Evolutionary conservation across 2,888 invertebrate species (phyloP), one percentile per base, ranked within the genome.

Genomic region (Sarcophaga caerulescens): DNA sequence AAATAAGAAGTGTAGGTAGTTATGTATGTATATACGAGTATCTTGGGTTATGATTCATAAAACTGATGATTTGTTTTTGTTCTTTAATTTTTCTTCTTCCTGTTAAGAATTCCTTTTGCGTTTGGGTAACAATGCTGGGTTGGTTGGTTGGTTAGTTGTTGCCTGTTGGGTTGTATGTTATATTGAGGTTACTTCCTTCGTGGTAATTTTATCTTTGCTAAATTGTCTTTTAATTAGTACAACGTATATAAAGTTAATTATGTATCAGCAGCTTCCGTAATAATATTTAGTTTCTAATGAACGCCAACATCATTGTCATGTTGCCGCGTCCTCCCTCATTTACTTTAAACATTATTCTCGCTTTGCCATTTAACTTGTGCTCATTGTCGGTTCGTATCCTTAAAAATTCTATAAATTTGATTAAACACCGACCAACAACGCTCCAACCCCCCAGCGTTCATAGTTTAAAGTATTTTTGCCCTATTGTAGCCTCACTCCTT

Each of bases 161-260:
- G 62, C 17, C 59, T 57, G 62, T 14, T 69, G 57, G 19, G n/a
- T 25, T 52, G 4, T 59, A 14, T 35, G 62, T 52, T 45, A 17
- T 59, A 45, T 83, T 76, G 52, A 76, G 85, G 57, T 75, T 75
- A 45, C 59, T 79, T 65, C 44, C 82, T 82, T 75, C 65, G 12
- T 84, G 77, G 89, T 87, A 88, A 89, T 88, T 85, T 85, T 81
- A 89, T 89, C 85, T 85, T 84, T 88, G 88, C 85, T 88, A 88
- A 87, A 89, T 85, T 84, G 84, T 80, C 76, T 87, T 88, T 88
- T 89, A 88, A 89, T 89, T 89, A 89, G 88, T 88, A 80, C 81
- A 86, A 75, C 78, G 80, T 82, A 89, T 81, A 87, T 84, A 88
- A 88, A 88, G 88, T 89, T 89, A 89, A 89, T 89, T 89, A 88